phyloP scores from a whole-genome alignment of 2,888 invertebrate species.

The Cephonodes hylas region DNA sequence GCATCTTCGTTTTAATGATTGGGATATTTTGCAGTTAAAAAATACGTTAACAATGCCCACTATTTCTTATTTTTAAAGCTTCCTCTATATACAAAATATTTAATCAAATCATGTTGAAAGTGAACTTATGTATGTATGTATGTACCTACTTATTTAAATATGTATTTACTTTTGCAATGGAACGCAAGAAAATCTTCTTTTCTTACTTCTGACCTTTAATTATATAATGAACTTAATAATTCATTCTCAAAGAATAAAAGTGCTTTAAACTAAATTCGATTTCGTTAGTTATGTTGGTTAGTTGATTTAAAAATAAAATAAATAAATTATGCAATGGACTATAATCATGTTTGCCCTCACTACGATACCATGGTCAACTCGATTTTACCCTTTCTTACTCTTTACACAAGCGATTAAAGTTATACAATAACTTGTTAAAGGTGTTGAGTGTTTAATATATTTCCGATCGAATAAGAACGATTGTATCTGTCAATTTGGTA shows the following conservation, averaged over 20 bases:
- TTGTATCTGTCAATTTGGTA: too few relatives aligned
- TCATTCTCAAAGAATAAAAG: too few relatives aligned
- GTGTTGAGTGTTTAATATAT: neutral
- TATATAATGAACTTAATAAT: too few relatives aligned
- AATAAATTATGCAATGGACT: conserved; percentile 16
- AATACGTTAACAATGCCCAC: too few relatives aligned
- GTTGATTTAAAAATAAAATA: conserved; percentile 10
- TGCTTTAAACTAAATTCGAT: too few relatives aligned
- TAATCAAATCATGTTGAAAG: neutral
- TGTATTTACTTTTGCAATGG: too few relatives aligned
- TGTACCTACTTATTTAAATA: too few relatives aligned
- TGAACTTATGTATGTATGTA: neutral
- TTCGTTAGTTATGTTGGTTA: neutral
- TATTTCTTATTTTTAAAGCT: too few relatives aligned
- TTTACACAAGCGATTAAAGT: neutral
- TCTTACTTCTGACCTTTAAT: too few relatives aligned
- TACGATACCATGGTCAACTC: neutral
- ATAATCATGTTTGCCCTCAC: conserved; percentile 12
- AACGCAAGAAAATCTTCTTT: neutral
- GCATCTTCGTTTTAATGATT: neutral
- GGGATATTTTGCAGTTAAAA: neutral
- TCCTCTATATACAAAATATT: too few relatives aligned
- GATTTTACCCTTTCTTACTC: neutral
- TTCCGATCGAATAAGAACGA: too few relatives aligned
- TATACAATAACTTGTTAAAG: neutral